phyloP scores from a whole-genome alignment of 2,113 vertebrate species.

The Tonatia bakeri region DNA sequence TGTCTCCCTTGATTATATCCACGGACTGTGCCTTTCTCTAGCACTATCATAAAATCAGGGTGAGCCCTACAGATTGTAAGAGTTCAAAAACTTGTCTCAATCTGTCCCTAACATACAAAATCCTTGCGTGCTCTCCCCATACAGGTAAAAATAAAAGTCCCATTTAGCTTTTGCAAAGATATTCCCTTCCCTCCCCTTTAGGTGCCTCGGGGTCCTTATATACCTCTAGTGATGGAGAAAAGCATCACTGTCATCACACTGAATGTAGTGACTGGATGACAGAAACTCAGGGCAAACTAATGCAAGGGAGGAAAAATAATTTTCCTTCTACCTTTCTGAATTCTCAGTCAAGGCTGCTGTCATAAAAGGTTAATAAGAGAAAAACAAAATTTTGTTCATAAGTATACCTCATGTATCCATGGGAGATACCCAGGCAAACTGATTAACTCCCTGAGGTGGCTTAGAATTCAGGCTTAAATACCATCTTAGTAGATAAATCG shows the following conservation, averaged over 20 bases:
- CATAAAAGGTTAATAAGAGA: not conserved
- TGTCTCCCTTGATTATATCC: not conserved
- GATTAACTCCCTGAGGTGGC: not conserved
- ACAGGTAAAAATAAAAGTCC: not conserved
- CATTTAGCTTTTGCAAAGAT: not conserved
- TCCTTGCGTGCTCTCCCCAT: not conserved
- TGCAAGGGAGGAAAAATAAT: not conserved
- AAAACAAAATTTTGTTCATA: not conserved
- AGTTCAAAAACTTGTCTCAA: not conserved
- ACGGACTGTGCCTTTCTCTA: not conserved
- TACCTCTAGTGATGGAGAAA: not conserved
- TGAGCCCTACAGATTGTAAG: not conserved
- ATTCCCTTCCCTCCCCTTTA: not conserved
- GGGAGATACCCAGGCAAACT: not conserved
- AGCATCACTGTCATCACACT: not conserved
- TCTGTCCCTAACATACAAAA: not conserved
- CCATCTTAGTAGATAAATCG: not conserved
- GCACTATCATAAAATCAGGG: not conserved
- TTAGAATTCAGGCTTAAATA: not conserved
- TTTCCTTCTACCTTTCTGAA: not conserved
- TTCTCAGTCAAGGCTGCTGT: not conserved
- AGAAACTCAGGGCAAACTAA: not conserved
- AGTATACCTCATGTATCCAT: not conserved
- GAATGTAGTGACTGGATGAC: not conserved
- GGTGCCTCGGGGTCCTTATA: not conserved